Conservation (phyloP, 2,888 invertebrate species). For the Drosophila infuscata region DNA sequence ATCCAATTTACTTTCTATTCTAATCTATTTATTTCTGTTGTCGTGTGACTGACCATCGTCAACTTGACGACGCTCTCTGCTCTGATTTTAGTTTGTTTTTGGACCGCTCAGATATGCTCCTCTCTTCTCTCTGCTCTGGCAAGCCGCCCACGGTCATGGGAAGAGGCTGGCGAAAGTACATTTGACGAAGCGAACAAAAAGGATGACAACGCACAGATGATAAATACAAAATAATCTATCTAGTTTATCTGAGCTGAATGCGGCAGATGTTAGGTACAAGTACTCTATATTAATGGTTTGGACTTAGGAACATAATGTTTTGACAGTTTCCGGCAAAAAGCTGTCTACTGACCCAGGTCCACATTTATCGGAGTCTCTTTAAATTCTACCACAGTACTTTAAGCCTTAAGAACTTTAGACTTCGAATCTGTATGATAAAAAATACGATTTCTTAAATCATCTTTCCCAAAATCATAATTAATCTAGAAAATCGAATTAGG, state of each 20-base stretch:
- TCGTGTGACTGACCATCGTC: slow-evolving; percentile 69
- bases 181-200: slow-evolving; percentile 15
- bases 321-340: not conserved
- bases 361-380: not conserved
- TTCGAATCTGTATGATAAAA: too few relatives aligned
- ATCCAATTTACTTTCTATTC: not conserved
- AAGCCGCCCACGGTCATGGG: slow-evolving; percentile 58
- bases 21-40: slow-evolving; percentile 1
- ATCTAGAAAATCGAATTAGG: too few relatives aligned
- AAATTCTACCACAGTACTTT: too few relatives aligned
- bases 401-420: too few relatives aligned
- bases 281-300: not conserved
- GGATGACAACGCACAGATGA: slow-evolving; percentile 30
- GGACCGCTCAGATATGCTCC: not conserved
- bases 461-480: too few relatives aligned
- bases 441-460: too few relatives aligned
- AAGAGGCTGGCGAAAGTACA: slow-evolving; percentile 8
- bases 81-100: not conserved
- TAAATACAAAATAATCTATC: slow-evolving; percentile 16
- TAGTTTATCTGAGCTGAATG: slow-evolving; percentile 7
- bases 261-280: not conserved
- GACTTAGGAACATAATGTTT: not conserved
- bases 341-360: not conserved
- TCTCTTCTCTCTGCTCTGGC: not conserved
- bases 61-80: slow-evolving; percentile 33